Percentiles rank a stretch among this genome's conserved stretches.
Conservation (phyloP, 37 sponge, comb jelly and placozoan species). For the Mnemiopsis leidyi region DNA sequence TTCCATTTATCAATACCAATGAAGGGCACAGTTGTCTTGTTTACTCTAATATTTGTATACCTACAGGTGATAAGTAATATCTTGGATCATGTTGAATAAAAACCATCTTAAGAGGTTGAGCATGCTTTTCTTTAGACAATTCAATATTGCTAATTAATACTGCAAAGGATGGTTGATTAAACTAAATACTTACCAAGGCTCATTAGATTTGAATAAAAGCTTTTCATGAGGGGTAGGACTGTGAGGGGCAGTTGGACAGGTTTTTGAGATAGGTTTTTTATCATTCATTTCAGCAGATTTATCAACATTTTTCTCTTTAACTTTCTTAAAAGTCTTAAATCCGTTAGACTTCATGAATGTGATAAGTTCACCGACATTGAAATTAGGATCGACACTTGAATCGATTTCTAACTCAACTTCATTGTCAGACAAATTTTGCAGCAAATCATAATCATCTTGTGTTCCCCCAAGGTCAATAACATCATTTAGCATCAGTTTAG, state of each 20-base stretch:
- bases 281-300: not conserved
- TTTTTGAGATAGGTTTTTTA: not conserved
- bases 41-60: not conserved
- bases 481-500: not conserved
- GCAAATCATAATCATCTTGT: conserved; percentile 19
- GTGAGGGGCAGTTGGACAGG: not conserved
- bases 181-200: conserved; percentile 28
- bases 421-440: conserved; percentile 41
- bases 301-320: not conserved
- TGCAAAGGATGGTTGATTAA: not conserved
- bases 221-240: conserved; percentile 22
- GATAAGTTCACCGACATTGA: not conserved
- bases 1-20: conserved; percentile 38
- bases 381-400: not conserved
- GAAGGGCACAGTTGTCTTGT: not conserved
- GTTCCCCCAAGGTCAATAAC: conserved; percentile 55
- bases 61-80: not conserved
- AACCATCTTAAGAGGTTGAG: not conserved
- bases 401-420: not conserved
- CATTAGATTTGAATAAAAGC: conserved; percentile 38
- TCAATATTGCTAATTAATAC: no score
- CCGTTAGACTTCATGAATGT: conserved; percentile 63
- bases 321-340: not conserved
- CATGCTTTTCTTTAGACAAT: no score
- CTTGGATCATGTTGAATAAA: not conserved